These are phyloP conservation scores for Halocaridina rubra DNA, from an alignment of 2,888 invertebrate species.

Conservation along the genomic window DNA sequence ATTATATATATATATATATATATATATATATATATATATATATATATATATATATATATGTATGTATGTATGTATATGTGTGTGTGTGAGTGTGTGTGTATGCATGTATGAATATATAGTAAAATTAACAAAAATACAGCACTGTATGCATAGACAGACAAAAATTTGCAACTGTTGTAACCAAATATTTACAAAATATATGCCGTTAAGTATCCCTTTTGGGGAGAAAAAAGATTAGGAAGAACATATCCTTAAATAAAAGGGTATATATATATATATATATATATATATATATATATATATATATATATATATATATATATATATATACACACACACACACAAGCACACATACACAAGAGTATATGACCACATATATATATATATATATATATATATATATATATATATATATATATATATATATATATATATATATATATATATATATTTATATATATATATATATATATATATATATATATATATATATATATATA, in stretches of 20 bases:
- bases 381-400: not conserved
- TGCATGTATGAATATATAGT: not conserved
- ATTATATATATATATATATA: not conserved
- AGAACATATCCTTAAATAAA: too few relatives aligned
- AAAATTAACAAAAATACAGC: too few relatives aligned
- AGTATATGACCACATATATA: not conserved
- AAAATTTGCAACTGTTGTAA: too few relatives aligned
- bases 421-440: not conserved
- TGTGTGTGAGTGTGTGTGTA: not conserved
- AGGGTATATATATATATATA: not conserved
- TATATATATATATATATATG: not conserved
- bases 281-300: not conserved
- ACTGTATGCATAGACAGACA: too few relatives aligned
- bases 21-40: slow-evolving; percentile 13
- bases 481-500: not conserved
- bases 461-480: not conserved
- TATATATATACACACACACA: not conserved
- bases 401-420: too few relatives aligned
- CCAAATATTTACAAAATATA: too few relatives aligned
- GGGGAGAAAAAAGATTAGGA: too few relatives aligned
- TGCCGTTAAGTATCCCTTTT: too few relatives aligned
- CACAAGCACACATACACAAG: not conserved
- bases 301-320: not conserved
- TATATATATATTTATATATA: not conserved
- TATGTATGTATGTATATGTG: too few relatives aligned